These are phyloP conservation scores for Columba janthina DNA, from an alignment of 2,113 vertebrate species.

Conservation along the genomic window DNA sequence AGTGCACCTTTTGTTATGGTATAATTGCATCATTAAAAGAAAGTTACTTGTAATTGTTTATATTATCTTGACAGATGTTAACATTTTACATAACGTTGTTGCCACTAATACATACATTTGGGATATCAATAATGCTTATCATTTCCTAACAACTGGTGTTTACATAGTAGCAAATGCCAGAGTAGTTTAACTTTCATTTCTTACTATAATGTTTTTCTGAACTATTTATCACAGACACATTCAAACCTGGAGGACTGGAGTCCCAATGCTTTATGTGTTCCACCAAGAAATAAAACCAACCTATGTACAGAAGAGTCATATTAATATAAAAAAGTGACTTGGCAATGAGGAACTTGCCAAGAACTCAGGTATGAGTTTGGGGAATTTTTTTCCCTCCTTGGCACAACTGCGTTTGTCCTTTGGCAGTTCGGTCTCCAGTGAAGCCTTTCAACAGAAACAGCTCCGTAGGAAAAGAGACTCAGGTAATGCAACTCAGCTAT, in stretches of 20 bases:
- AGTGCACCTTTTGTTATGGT: constrained; percentile 68
- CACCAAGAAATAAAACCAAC: neutral
- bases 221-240: constrained; percentile 55
- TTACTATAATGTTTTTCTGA: constrained; percentile 22
- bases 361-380: neutral
- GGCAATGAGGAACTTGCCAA: neutral
- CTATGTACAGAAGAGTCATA: neutral
- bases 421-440: neutral
- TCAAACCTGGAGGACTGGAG: constrained; percentile 19
- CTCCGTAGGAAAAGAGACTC: neutral
- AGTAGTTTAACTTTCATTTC: constrained; percentile 62
- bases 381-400: neutral
- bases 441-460: neutral
- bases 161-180: constrained; percentile 77
- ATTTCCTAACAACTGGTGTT: constrained; percentile 76
- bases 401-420: neutral
- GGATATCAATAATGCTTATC: constrained; percentile 74
- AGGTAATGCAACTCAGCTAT: neutral
- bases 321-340: neutral
- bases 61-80: constrained; percentile 77
- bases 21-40: constrained; percentile 75
- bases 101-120: constrained; percentile 72
- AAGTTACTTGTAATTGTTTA: constrained; percentile 79
- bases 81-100: constrained; percentile 73
- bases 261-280: neutral